Percentiles rank a stretch among this genome's conserved stretches.
Conservation (phyloP, 2,113 vertebrate genomes). For the Aphelocoma coerulescens region DNA sequence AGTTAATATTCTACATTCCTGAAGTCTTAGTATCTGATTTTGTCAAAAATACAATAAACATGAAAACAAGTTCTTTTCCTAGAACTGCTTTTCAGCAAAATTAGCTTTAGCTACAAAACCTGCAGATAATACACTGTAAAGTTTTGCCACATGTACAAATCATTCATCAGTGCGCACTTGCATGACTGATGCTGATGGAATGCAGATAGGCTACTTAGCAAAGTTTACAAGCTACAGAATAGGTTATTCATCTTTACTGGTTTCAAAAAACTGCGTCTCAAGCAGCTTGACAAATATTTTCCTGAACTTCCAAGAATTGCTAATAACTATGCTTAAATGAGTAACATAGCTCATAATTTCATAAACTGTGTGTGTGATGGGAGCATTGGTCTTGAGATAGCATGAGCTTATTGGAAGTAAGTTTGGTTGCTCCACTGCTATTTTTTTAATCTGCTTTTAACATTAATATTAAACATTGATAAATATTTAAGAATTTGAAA, state of each 20-base stretch:
- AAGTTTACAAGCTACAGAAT: conserved; percentile 27
- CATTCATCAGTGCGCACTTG: conserved; percentile 29
- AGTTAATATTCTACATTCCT: not conserved
- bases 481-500: conserved; percentile 45
- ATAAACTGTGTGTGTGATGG: not conserved
- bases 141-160: conserved; percentile 57
- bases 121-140: conserved; percentile 36
- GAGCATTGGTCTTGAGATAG: not conserved
- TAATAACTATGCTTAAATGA: conserved; percentile 7
- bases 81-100: conserved; percentile 22
- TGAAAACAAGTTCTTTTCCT: conserved; percentile 23
- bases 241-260: conserved; percentile 13
- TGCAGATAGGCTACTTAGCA: conserved; percentile 47
- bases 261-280: not conserved
- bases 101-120: conserved; percentile 2
- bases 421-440: not conserved
- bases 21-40: not conserved
- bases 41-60: conserved; percentile 3
- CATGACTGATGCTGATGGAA: conserved; percentile 59
- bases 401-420: not conserved
- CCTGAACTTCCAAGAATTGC: conserved; percentile 19
- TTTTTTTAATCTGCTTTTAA: conserved; percentile 37
- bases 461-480: conserved; percentile 31
- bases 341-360: not conserved
- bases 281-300: conserved; percentile 30